Conservation (phyloP, 2,888 invertebrate species). For the Diplazon laetatorius region DNA sequence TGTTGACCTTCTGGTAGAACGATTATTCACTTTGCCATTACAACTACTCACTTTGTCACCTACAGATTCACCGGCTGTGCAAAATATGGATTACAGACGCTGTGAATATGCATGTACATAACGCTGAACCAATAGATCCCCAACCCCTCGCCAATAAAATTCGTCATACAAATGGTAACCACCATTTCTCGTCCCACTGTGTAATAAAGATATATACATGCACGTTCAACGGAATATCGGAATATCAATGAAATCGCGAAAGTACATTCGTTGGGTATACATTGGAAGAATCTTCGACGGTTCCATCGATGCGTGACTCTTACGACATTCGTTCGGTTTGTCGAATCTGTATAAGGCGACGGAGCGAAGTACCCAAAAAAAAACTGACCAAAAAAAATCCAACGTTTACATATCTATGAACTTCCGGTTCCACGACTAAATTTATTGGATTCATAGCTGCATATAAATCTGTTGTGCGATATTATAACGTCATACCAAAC, state of each 20-base stretch:
- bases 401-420: not conserved
- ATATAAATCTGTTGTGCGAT: slow-evolving; percentile 4
- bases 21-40: not conserved
- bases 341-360: slow-evolving; percentile 6
- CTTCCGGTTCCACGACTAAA: not conserved
- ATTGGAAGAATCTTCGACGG: not conserved
- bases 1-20: too few species aligned
- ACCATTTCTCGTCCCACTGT: not conserved
- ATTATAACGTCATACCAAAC: not conserved
- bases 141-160: slow-evolving; percentile 9
- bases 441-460: slow-evolving; percentile 21
- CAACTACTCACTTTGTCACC: too few species aligned
- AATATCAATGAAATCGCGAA: slow-evolving; percentile 11
- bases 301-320: slow-evolving; percentile 2
- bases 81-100: too few species aligned
- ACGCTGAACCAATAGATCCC: not conserved
- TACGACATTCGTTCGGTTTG: slow-evolving; percentile 17
- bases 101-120: too few species aligned
- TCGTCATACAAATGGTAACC: not conserved
- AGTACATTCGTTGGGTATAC: not conserved
- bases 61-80: too few species aligned
- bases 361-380: not conserved
- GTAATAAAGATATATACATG: not conserved
- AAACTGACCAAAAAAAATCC: not conserved
- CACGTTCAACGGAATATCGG: not conserved